Evolutionary conservation across 2,888 invertebrate genomes (phyloP), one percentile per base, ranked within the genome.

Genomic region (Blastobasis lacticolella): DNA sequence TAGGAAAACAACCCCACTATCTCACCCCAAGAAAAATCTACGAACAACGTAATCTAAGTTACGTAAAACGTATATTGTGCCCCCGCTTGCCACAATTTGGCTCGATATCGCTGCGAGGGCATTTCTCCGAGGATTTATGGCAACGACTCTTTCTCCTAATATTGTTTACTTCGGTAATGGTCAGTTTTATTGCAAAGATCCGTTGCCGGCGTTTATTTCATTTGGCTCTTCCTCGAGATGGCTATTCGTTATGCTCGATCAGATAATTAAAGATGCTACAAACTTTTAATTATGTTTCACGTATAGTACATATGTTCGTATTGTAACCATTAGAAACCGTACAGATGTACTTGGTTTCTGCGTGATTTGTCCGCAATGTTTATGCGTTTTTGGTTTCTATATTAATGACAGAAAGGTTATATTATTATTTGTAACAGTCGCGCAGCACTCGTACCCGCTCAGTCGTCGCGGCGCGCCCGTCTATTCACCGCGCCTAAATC

Each of bases 131-230:
- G 75, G 80, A 87, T 87, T 85, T 86, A 85, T 79, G 64, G 69
- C 71, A 61, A 68, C 62, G 78, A 75, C 72, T 81, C 75, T 72
- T 50, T 75, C 77, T 71, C 71, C 73, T 84, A 81, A 86, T 86
- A 84, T 81, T 86, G 84, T 86, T 86, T 83, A 82, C 82, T 84
- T 76, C 69, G 62, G 79, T 81, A 83, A 80, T 74, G 80, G 80
- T 75, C 79, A 81, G 67, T 75, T 79, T 81, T 82, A 79, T 79
- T 77, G 75, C 74, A 58, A 58, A 72, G 69, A 75, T 77, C 75
- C 75, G 71, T 77, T 69, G 65, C 63, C 60, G 67, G 68, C 69
- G 71, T 81, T 81, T 78, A 78, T 79, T 53, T 79, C 65, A 73
- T 76, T 69, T 64, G 67, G 56, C 63, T 67, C 66, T 66, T 66